Percentiles rank a stretch among this genome's conserved stretches.
Conservation (phyloP, 2,888 invertebrate genomes). For the Lissocephala sabroskyi region DNA sequence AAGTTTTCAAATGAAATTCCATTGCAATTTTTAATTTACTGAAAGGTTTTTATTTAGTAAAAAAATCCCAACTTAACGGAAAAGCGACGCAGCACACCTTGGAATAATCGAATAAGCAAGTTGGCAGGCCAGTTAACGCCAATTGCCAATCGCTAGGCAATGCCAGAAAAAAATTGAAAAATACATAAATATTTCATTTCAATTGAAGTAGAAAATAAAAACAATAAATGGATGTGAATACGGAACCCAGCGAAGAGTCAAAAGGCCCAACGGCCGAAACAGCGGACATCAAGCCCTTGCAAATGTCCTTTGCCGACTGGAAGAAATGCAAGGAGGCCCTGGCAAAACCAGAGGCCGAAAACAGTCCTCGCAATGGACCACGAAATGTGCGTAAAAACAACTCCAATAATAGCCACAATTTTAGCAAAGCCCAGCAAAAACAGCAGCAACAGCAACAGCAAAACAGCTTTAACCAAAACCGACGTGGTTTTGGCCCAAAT, state of each 20-base stretch:
- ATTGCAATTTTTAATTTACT: too few species aligned
- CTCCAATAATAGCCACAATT: constrained; percentile 14
- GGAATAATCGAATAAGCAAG: too few species aligned
- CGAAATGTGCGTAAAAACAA: constrained; percentile 16
- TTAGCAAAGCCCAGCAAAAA: constrained; percentile 14
- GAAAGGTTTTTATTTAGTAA: too few species aligned
- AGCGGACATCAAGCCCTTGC: constrained; percentile 14
- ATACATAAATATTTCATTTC: neutral
- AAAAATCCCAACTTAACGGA: too few species aligned
- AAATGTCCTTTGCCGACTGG: constrained; percentile 58
- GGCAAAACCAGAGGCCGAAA: constrained; percentile 14
- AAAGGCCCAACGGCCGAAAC: too few species aligned
- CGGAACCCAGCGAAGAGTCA: too few species aligned
- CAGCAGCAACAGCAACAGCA: neutral
- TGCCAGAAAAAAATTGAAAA: too few species aligned
- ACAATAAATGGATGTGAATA: constrained; percentile 39
- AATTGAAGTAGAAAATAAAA: neutral
- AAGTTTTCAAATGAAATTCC: too few species aligned
- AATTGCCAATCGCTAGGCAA: too few species aligned
- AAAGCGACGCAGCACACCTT: too few species aligned
- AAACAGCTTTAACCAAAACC: neutral
- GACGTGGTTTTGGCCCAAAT: neutral
- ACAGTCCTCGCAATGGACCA: neutral
- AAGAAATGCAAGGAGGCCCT: constrained; percentile 44
- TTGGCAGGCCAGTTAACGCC: too few species aligned